These are phyloP conservation scores for Motacilla tschutschensis DNA, from an alignment of 2,113 vertebrate genomes.

Conservation along the genomic window DNA sequence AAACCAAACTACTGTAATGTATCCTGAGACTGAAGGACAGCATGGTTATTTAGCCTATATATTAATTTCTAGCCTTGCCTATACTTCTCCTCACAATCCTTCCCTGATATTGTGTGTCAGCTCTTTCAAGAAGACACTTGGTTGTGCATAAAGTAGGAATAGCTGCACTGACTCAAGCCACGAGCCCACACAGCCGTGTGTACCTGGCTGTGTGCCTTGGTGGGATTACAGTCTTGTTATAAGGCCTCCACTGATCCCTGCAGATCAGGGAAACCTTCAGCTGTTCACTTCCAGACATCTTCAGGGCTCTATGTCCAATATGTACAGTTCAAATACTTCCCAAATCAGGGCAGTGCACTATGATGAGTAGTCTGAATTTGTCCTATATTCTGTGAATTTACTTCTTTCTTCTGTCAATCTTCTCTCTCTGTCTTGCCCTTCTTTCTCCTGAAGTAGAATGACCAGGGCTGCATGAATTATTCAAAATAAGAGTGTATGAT, in stretches of 20 bases:
- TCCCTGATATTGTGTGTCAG: neutral
- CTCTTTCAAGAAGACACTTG: neutral
- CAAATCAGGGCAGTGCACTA: neutral
- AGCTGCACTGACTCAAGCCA: neutral
- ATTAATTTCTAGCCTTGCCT: neutral
- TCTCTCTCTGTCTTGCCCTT: conserved; percentile 42
- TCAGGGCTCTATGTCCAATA: neutral
- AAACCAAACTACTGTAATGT: neutral
- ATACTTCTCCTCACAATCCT: neutral
- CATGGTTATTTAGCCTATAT: neutral
- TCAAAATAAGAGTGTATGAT: conserved; percentile 59
- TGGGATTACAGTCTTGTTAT: neutral
- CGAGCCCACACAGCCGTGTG: neutral
- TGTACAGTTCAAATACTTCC: conserved; percentile 44
- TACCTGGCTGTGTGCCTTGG: neutral
- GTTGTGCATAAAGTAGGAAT: neutral
- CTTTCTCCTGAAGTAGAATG: conserved; percentile 44
- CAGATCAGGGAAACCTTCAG: neutral
- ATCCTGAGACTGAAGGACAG: neutral
- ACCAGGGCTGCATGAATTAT: conserved; percentile 59
- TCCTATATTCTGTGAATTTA: conserved; percentile 44
- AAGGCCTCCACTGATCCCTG: neutral
- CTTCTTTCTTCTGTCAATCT: conserved; percentile 29
- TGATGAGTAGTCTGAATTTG: conserved; percentile 39
- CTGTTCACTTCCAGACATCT: neutral